Conservation (phyloP, 2,797 vertebrate genomes). For the Pipistrellus pygmaeus region DNA sequence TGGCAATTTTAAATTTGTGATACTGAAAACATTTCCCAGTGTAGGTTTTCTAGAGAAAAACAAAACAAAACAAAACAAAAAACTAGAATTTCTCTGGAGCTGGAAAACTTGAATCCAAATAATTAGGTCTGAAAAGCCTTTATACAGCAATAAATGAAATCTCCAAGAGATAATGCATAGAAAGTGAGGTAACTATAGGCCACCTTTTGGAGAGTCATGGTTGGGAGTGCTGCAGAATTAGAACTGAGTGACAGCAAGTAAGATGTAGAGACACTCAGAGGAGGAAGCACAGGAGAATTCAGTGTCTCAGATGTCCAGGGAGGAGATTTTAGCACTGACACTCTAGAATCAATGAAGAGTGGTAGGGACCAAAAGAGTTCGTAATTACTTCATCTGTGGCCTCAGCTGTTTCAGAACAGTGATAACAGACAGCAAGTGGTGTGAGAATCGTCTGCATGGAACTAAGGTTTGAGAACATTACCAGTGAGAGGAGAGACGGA, state of each 20-base stretch:
- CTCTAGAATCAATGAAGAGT: not conserved
- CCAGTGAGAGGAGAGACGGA: not conserved
- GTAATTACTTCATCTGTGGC: not conserved
- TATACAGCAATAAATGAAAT: not conserved
- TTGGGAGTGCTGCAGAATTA: not conserved
- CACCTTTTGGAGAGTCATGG: not conserved
- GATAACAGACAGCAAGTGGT: not conserved
- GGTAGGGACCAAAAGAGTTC: fast-evolving
- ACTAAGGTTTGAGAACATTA: not conserved
- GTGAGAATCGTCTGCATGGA: not conserved
- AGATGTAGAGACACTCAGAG: not conserved
- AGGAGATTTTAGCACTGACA: not conserved
- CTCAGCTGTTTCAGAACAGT: not conserved
- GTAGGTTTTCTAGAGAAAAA: slow-evolving; percentile 23
- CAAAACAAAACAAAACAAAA: slow-evolving; percentile 34
- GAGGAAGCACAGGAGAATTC: not conserved
- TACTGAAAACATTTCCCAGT: not conserved
- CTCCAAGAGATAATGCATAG: not conserved
- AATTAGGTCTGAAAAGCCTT: not conserved
- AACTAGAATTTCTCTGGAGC: not conserved
- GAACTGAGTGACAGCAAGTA: not conserved
- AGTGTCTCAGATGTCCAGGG: not conserved
- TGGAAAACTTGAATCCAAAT: slow-evolving; percentile 31
- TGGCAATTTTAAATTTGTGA: slow-evolving; percentile 40
- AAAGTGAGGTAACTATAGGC: not conserved